Base-by-base conservation (phyloP, 1,140 invertebrate species). In the Tetramorium simillimum region DNA sequence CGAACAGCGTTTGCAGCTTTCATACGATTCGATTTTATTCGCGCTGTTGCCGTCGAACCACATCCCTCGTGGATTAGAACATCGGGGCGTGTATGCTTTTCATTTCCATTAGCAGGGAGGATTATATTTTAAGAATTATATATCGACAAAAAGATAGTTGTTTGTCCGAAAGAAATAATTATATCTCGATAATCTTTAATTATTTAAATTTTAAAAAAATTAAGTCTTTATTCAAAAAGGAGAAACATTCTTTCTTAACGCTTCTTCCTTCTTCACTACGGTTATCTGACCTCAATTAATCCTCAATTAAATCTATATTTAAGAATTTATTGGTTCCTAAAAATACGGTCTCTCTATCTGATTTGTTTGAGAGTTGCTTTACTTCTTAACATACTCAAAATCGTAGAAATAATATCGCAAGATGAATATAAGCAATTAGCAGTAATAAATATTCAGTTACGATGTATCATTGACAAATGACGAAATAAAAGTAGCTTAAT, bases 401-500 rank as follows among this genome's bases (percentile, higher is more conserved):
- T 43, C 16, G 1, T 33, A 12, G 3, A 14, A 1, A 33, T 16
- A 46, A 46, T 46, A 14, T 12, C 43, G 28, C 5, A 18, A n/a
- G 16, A 49, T 16, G 33, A n/a, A 56, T 69, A 70, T 69, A 81
- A 81, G 9, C 77, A 72, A 72, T 18, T 49, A n/a, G 5, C 16
- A 28, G 3, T 40, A 43, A 67, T 67, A 67, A 65, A 65, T 65
- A 18, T 10, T 40, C 63, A 46, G 70, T 82, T 70, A n/a, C 21
- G 65, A 49, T 18, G 9, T 56, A 37, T 28, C 72, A 60, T 1
- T 72, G 5, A 3, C 51, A 56, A 72, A 33, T 24, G 24, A 33
- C 24, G 18, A 46, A 60, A 73, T 53, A 72, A 82, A 82, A 60
- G 67, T 43, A 82, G 46, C 33, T 46, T 72, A 82, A 82, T 37